These are phyloP conservation scores for Labia minor DNA, from an alignment of 2,888 invertebrate genomes.

Conservation along the genomic window DNA sequence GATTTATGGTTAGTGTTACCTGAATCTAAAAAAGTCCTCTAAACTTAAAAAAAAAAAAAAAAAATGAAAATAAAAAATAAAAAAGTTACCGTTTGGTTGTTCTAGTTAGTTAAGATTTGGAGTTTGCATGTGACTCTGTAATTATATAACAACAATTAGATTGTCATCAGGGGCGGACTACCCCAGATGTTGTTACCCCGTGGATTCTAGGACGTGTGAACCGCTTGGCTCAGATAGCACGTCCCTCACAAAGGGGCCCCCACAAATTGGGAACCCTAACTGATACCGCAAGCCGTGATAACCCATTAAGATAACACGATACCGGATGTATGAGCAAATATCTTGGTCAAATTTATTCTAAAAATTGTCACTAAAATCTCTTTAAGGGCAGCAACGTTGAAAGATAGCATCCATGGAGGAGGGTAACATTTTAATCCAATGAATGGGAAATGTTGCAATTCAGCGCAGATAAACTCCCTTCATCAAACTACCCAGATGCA, in stretches of 20 bases:
- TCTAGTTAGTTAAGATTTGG: neutral
- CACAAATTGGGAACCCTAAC: neutral
- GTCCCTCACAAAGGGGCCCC: neutral
- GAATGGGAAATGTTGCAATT: too few species aligned
- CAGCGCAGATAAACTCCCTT: too few species aligned
- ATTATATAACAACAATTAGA: neutral
- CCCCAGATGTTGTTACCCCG: neutral
- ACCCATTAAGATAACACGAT: neutral
- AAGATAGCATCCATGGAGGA: too few species aligned
- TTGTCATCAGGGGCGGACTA: neutral
- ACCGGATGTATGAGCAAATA: neutral
- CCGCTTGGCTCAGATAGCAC: neutral
- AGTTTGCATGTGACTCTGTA: neutral
- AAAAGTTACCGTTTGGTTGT: neutral
- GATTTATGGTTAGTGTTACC: neutral
- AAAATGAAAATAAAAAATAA: neutral
- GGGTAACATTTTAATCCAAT: too few species aligned
- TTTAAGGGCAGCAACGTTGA: too few species aligned
- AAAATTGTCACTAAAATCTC: neutral
- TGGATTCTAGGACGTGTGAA: slow-evolving; percentile 1
- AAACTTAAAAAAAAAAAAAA: too few species aligned
- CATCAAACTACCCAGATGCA: too few species aligned
- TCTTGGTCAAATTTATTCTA: neutral
- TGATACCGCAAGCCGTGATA: neutral
- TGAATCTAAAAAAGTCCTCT: neutral